Evolutionary conservation across 2,797 vertebrate genomes (phyloP), one percentile per base, ranked within the genome.

Genomic region (Pterois miles): DNA sequence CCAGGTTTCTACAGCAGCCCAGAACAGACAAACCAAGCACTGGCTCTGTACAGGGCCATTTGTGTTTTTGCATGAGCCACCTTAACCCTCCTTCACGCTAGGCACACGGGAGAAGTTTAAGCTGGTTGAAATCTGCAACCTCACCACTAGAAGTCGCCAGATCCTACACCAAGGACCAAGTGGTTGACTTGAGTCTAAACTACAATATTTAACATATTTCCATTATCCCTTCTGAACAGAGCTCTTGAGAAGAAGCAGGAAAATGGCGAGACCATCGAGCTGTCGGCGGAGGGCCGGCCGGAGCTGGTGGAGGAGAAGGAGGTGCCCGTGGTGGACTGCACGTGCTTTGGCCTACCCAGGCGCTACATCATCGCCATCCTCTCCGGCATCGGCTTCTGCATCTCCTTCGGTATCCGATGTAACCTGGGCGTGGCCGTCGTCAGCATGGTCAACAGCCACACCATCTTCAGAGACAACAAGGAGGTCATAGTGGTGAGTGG

Each of bases 391-490:
- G 98, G 98, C 12, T 99, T 99, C 94, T 99, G 98, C 88, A 99
- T 99, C 94, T 98, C 97, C 80, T 99, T 99, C 5, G 97, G 98
- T 14, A 99, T 99, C 93, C 95, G 98, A 56, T 99, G 98, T 89
- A 99, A 99, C 93, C 91, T 98, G 86, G 98, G 97, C 0, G 97
- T 98, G 86, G 97, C 97, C 91, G 96, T 98, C 11, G 97, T 98
- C 77, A 98, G 97, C 94, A 98, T 98, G 97, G 98, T 99, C 88
- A 98, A 97, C 83, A 97, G 97, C 87, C 97, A 97, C 90, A 97
- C 96, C 0, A 86, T 97, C 74, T 95, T 87, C 69, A 94, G 89
- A 56, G 96, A 96, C 75, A 94, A 96, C 91, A 97, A 97, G 89
- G 90, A 96, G 50, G 86, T 96, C 64, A 89, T 97, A 75, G 96